Percentiles rank a stretch among this genome's conserved stretches.
Conservation (phyloP, 2,888 invertebrate species). For the Drosophila eohydei region DNA sequence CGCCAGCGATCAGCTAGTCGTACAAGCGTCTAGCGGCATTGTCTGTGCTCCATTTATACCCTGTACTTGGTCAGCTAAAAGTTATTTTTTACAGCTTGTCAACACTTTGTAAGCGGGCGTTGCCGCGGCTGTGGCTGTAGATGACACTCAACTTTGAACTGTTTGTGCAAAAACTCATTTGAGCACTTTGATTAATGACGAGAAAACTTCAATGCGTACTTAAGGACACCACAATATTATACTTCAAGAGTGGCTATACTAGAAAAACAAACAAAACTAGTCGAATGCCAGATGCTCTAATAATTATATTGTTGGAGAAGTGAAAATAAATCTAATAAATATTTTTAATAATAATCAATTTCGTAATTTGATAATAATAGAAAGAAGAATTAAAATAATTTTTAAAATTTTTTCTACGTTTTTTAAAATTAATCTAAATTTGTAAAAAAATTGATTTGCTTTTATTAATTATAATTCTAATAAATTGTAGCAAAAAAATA, state of each 20-base stretch:
- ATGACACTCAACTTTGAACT: slow-evolving; percentile 25
- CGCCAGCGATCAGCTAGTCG: slow-evolving; percentile 58
- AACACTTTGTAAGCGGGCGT: slow-evolving; percentile 53
- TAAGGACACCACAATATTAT: slow-evolving; percentile 6
- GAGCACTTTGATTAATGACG: slow-evolving; percentile 68
- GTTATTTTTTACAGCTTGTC: slow-evolving; percentile 49
- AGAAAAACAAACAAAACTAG: not conserved
- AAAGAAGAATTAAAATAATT: not conserved
- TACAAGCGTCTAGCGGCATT: slow-evolving; percentile 61
- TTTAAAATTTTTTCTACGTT: too few species aligned
- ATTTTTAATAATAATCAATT: not conserved
- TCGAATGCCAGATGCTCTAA: not conserved
- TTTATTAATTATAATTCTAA: too few species aligned
- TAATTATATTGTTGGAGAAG: not conserved
- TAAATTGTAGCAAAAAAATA: too few species aligned
- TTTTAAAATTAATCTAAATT: too few species aligned
- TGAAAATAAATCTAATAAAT: not conserved
- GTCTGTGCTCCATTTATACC: slow-evolving; percentile 47
- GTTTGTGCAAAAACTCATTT: slow-evolving; percentile 40
- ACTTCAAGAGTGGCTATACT: not conserved
- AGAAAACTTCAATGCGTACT: slow-evolving; percentile 5
- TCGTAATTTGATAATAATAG: not conserved
- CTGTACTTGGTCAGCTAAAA: slow-evolving; percentile 18
- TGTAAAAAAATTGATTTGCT: too few species aligned
- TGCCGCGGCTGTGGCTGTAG: not conserved